Evolutionary conservation across 2,888 invertebrate species (phyloP).

Genomic region (Amblyjoppa fuscipennis): DNA sequence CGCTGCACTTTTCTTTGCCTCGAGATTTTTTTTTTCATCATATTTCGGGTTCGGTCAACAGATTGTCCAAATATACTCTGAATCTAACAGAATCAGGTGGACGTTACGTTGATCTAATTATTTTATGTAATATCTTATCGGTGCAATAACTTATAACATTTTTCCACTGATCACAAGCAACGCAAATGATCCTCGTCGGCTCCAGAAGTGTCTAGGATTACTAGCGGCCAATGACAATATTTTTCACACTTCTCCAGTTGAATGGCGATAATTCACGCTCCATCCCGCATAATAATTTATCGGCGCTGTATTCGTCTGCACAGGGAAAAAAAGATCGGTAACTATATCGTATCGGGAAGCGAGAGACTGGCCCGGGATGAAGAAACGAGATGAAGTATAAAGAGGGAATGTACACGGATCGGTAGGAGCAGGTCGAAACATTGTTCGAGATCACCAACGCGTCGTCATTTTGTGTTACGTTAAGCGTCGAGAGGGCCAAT

Average conservation of each 20-base stretch:
- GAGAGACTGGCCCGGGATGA: not conserved
- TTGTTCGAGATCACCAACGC: conserved; percentile 71
- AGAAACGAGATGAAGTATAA: conserved; percentile 22
- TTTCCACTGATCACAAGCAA: not conserved
- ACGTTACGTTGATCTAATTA: not conserved
- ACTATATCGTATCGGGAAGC: conserved; percentile 10
- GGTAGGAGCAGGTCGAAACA: conserved; percentile 61
- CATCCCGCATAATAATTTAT: not conserved
- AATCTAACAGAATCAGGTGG: not conserved
- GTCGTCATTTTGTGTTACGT: conserved; percentile 66
- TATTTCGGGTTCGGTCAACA: not conserved
- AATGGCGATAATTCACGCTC: conserved; percentile 49
- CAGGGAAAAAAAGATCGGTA: conserved; percentile 5
- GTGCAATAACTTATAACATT: not conserved
- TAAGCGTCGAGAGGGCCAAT: conserved; percentile 63
- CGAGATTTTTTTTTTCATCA: not conserved
- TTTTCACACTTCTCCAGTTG: not conserved
- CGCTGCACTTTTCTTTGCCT: not conserved
- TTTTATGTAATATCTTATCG: too few species aligned
- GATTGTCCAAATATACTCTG: not conserved
- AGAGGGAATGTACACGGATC: conserved; percentile 3
- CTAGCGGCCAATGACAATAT: not conserved
- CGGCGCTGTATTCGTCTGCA: not conserved
- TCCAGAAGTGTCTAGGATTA: not conserved
- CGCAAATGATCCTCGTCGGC: not conserved